These are phyloP conservation scores for Pholis gunnellus DNA, from an alignment of 2,113 vertebrate genomes.

Conservation along the genomic window DNA sequence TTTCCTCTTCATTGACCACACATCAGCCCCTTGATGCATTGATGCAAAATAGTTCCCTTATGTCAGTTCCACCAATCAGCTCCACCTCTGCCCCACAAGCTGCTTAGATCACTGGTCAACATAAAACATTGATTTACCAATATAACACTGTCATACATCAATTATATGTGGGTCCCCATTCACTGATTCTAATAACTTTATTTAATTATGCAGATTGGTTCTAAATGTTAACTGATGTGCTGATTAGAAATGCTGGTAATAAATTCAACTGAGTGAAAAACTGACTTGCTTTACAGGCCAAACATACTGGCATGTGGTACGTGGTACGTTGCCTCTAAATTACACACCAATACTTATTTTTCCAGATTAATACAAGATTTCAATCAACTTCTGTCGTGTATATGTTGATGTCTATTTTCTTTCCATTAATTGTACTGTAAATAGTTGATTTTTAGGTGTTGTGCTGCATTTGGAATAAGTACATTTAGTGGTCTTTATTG, in stretches of 20 bases:
- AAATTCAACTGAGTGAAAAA: constrained; percentile 12
- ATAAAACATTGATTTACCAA: constrained; percentile 56
- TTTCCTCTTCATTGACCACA: constrained; percentile 56
- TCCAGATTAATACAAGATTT: constrained; percentile 9
- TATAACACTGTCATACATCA: constrained; percentile 29
- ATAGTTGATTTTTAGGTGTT: not conserved
- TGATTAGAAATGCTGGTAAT: constrained; percentile 30
- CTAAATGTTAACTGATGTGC: constrained; percentile 36
- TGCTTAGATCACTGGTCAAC: constrained; percentile 42
- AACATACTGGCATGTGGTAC: constrained; percentile 11
- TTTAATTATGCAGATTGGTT: constrained; percentile 37
- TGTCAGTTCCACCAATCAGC: constrained; percentile 62
- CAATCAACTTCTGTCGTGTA: not conserved
- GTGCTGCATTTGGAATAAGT: not conserved
- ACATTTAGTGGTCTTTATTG: constrained; percentile 2
- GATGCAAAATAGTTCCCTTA: constrained; percentile 62
- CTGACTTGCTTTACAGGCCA: not conserved
- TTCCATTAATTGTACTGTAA: not conserved
- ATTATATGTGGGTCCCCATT: constrained; percentile 1
- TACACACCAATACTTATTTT: constrained; percentile 2
- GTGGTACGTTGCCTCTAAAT: not conserved
- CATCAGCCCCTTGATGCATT: constrained; percentile 49
- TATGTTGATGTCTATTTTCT: not conserved
- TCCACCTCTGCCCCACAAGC: constrained; percentile 43
- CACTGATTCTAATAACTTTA: constrained; percentile 10